Evolutionary conservation across 2,888 invertebrate genomes (phyloP).

Genomic region (Chalcis sispes): DNA sequence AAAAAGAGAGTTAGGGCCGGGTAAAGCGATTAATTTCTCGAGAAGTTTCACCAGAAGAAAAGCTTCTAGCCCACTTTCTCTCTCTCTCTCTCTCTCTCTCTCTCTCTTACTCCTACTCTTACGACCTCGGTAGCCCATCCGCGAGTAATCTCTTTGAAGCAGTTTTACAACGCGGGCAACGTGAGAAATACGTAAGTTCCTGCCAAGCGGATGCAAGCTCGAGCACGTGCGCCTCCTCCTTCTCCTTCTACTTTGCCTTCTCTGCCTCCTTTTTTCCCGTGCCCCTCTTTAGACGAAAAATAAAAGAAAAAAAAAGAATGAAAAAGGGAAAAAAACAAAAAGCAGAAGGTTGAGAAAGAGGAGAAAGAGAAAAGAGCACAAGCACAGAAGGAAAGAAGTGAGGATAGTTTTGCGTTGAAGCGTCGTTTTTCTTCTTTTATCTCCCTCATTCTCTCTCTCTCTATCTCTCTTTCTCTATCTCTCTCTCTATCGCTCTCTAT

Average conservation of each 20-base stretch:
- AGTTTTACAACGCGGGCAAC: conserved; percentile 33
- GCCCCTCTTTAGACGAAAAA: conserved; percentile 12
- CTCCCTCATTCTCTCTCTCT: too few relatives aligned
- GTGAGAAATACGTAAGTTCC: conserved; percentile 38
- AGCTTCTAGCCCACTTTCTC: background rate
- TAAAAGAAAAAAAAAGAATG: conserved; percentile 8
- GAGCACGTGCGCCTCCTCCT: background rate
- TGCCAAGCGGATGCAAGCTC: conserved; percentile 22
- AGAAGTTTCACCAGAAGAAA: conserved; percentile 29
- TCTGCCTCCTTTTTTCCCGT: too few relatives aligned
- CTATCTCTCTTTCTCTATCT: conserved; percentile 4
- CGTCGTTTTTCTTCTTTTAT: background rate
- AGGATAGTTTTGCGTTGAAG: too few relatives aligned
- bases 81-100: background rate
- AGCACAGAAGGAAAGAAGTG: background rate
- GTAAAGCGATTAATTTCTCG: conserved; percentile 39
- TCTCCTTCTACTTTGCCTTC: too few relatives aligned
- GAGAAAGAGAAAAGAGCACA: background rate
- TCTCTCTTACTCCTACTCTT: too few relatives aligned
- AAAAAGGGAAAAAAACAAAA: background rate
- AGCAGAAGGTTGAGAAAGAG: background rate
- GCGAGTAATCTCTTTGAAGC: conserved; percentile 39
- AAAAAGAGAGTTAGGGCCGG: conserved; percentile 6
- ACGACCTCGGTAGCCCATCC: too few relatives aligned
- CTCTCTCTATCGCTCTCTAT: background rate